Percentiles rank a stretch among this genome's conserved stretches.
phyloP scores from a whole-genome alignment of 1,140 invertebrate genomes.

The Formica exsecta region DNA sequence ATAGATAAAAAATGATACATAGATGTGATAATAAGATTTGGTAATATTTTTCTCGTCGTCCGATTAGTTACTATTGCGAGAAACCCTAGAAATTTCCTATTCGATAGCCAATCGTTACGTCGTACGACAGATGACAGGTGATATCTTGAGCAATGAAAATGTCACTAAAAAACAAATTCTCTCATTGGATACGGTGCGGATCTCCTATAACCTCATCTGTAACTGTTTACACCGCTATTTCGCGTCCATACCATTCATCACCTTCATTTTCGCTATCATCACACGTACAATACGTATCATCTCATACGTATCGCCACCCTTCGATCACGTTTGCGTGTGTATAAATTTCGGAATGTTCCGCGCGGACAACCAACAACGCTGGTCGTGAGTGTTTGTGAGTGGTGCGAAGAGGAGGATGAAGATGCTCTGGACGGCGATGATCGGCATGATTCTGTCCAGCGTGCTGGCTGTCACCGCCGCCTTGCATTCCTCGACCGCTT shows the following conservation, averaged over 20 bases:
- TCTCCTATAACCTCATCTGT: neutral
- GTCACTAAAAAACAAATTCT: too few relatives aligned
- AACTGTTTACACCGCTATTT: conserved; percentile 73
- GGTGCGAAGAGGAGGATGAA: conserved; percentile 27
- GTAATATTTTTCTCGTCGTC: too few relatives aligned
- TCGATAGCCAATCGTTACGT: too few relatives aligned
- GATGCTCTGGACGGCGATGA: conserved; percentile 54
- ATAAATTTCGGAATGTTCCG: conserved; percentile 51
- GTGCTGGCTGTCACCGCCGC: conserved; percentile 48
- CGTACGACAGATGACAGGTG: too few relatives aligned
- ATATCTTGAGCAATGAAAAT: too few relatives aligned
- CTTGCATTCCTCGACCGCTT: conserved; percentile 62
- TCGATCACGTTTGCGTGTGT: neutral
- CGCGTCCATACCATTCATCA: conserved; percentile 57
- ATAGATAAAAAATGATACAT: too few relatives aligned
- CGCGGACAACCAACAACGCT: neutral
- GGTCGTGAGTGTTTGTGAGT: conserved; percentile 54
- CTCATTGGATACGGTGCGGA: too few relatives aligned
- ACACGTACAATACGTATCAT: neutral
- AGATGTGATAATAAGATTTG: too few relatives aligned
- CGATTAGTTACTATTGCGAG: too few relatives aligned
- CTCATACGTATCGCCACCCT: too few relatives aligned
- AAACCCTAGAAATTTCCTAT: too few relatives aligned
- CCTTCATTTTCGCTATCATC: neutral
- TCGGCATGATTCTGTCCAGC: conserved; percentile 38